A percentile compares a stretch with the other conserved stretches of the same genome.
These are phyloP conservation scores for Margarornis squamiger DNA, from an alignment of 2,797 vertebrate genomes.

Conservation along the genomic window DNA sequence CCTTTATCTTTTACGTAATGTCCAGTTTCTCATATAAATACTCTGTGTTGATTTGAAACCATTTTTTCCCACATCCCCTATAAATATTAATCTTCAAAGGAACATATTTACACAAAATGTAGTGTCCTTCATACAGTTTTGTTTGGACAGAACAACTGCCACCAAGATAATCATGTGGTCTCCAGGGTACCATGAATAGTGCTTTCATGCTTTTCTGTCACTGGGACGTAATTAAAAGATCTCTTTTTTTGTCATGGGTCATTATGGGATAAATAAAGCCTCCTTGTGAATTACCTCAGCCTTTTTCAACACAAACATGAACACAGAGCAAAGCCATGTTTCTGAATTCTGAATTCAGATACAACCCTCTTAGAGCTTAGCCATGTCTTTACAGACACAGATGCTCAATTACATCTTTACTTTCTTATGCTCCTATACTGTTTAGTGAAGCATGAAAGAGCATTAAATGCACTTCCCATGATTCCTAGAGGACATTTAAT, in stretches of 20 bases:
- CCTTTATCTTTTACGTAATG: neutral
- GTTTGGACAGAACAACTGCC: neutral
- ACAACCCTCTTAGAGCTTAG: neutral
- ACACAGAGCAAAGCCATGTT: neutral
- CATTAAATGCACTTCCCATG: neutral
- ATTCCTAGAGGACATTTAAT: neutral
- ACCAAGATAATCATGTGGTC: neutral
- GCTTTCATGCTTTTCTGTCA: neutral
- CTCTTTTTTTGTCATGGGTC: neutral
- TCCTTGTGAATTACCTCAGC: conserved; percentile 6
- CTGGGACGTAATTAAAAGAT: neutral
- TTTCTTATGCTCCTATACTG: neutral
- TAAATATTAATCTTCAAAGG: neutral
- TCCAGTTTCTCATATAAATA: neutral
- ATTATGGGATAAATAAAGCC: neutral
- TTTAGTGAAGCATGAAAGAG: neutral
- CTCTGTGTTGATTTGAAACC: neutral
- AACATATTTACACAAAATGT: neutral
- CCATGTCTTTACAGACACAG: neutral
- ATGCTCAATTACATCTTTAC: neutral
- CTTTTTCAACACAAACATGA: neutral
- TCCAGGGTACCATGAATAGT: neutral
- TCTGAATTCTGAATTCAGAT: neutral
- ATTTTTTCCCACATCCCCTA: neutral
- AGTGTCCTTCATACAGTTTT: neutral